These are phyloP conservation scores for Cybosia mesomella DNA, from an alignment of 2,888 invertebrate genomes.

Conservation along the genomic window DNA sequence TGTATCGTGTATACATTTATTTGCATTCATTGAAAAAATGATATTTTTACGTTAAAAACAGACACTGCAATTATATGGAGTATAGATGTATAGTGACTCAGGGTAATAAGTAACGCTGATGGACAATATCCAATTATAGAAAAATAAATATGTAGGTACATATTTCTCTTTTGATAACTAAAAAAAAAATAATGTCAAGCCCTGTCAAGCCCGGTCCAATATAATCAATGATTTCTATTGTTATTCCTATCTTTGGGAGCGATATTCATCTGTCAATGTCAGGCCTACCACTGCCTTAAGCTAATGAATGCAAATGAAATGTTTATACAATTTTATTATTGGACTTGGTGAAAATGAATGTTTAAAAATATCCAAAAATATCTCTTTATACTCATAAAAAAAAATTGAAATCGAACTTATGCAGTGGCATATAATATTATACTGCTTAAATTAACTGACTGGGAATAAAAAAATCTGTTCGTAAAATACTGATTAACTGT, in stretches of 20 bases:
- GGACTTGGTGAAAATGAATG: slow-evolving; percentile 7
- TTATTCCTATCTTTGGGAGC: slow-evolving; percentile 34
- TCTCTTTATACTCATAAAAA: not conserved
- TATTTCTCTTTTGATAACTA: not conserved
- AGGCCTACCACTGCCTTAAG: slow-evolving; percentile 37
- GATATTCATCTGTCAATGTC: slow-evolving; percentile 63
- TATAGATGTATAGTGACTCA: too few species aligned
- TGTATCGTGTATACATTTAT: too few species aligned
- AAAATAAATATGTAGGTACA: not conserved
- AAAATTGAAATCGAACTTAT: not conserved
- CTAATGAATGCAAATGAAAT: slow-evolving; percentile 57
- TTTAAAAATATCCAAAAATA: not conserved
- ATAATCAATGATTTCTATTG: slow-evolving; percentile 50
- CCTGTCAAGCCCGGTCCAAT: slow-evolving; percentile 27
- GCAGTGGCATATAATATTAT: not conserved
- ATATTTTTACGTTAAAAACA: too few species aligned
- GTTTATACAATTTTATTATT: slow-evolving; percentile 50
- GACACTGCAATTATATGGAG: too few species aligned
- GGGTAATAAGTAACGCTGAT: too few species aligned
- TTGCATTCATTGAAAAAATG: too few species aligned
- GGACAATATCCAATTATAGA: too few species aligned
- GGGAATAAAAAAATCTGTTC: not conserved
- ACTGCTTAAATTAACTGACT: not conserved
- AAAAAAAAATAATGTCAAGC: slow-evolving; percentile 8
- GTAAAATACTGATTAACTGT: too few species aligned